These are phyloP conservation scores for Augiades crinisus DNA, from an alignment of 2,888 invertebrate species.

Conservation along the genomic window DNA sequence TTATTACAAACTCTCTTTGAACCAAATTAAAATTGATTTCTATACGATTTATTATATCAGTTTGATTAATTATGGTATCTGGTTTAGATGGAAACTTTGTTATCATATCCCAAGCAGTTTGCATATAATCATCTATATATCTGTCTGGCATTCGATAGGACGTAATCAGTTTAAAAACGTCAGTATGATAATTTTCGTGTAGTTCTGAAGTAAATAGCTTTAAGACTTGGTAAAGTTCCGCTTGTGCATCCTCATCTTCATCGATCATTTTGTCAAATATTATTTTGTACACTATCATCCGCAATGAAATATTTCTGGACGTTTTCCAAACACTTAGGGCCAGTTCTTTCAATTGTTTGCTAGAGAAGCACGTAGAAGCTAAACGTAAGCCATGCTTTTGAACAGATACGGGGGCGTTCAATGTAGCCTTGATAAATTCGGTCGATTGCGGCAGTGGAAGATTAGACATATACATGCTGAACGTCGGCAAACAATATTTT, in stretches of 20 bases:
- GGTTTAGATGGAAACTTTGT: constrained; percentile 39
- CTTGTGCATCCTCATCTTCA: constrained; percentile 32
- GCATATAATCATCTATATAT: constrained; percentile 38
- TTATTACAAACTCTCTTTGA: constrained; percentile 36
- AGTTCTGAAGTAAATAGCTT: constrained; percentile 44
- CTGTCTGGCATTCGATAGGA: constrained; percentile 36
- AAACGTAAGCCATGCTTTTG: constrained; percentile 55
- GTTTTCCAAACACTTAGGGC: constrained; percentile 45
- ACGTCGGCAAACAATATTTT: constrained; percentile 46
- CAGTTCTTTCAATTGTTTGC: constrained; percentile 41
- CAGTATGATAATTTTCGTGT: constrained; percentile 47
- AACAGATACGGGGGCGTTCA: constrained; percentile 49
- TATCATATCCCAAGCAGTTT: constrained; percentile 44
- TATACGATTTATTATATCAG: constrained; percentile 38
- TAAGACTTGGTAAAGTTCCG: constrained; percentile 44
- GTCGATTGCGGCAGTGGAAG: constrained; percentile 42
- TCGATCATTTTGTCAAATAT: constrained; percentile 40
- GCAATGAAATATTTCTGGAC: constrained; percentile 49
- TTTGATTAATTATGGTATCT: constrained; percentile 37
- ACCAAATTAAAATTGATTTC: constrained; percentile 35
- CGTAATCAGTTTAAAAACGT: constrained; percentile 40
- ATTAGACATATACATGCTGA: constrained; percentile 46
- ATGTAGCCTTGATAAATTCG: constrained; percentile 43
- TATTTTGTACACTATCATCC: constrained; percentile 45
- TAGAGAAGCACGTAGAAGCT: constrained; percentile 48